A percentile compares a stretch with the other conserved stretches of the same genome.
These are phyloP conservation scores for Actias luna DNA, from an alignment of 2,888 invertebrate genomes.

Conservation along the genomic window DNA sequence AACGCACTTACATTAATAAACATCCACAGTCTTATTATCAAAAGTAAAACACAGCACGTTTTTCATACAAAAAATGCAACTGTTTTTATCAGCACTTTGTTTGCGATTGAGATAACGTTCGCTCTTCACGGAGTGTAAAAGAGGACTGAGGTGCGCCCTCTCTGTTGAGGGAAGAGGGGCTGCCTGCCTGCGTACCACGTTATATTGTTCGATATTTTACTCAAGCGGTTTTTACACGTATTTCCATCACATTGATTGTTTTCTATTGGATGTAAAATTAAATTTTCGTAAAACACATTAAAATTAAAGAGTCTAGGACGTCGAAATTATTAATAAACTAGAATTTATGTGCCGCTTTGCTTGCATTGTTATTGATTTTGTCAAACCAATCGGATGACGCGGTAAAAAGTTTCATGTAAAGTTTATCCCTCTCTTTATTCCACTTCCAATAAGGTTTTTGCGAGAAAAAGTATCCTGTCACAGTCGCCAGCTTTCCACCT, in stretches of 20 bases:
- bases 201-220: conserved; percentile 21
- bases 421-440: no score
- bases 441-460: no score
- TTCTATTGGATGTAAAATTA: neutral
- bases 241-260: conserved; percentile 21
- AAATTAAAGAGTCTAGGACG: neutral
- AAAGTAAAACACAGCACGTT: conserved; percentile 67
- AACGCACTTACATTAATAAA: conserved; percentile 61
- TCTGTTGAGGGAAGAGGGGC: conserved; percentile 63
- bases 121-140: conserved; percentile 41
- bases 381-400: no score
- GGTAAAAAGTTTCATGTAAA: no score
- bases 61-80: conserved; percentile 57
- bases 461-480: no score
- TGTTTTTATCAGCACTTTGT: conserved; percentile 48
- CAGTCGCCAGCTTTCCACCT: no score
- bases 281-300: neutral
- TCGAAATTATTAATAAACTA: no score
- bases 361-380: no score
- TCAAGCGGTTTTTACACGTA: conserved; percentile 48
- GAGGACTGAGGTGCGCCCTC: conserved; percentile 70
- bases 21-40: conserved; percentile 60
- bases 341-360: no score
- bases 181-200: conserved; percentile 45
- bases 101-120: conserved; percentile 47